Conservation (phyloP, 2,113 vertebrate genomes). For the Phaethon lepturus region DNA sequence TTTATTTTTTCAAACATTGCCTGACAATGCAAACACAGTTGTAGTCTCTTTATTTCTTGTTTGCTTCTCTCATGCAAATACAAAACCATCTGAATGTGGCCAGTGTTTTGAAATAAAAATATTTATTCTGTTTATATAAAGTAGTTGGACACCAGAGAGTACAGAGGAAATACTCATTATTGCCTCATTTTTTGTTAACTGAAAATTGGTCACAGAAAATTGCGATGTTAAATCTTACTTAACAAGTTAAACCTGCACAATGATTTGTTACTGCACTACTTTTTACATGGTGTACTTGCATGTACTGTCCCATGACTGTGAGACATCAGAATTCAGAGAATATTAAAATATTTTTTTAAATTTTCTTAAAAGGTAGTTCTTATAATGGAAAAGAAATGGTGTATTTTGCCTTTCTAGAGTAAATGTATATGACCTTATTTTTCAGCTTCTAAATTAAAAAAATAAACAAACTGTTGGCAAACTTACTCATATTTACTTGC, state of each 20-base stretch:
- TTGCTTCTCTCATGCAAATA: slow-evolving; percentile 36
- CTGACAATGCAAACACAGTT: slow-evolving; percentile 53
- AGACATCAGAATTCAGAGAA: background rate
- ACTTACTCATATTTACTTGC: background rate
- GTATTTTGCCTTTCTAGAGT: background rate
- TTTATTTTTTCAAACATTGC: slow-evolving; percentile 43
- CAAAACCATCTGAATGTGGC: background rate
- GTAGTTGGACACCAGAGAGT: background rate
- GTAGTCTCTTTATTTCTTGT: slow-evolving; percentile 53
- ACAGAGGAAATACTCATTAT: background rate
- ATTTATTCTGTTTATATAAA: background rate
- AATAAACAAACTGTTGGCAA: background rate
- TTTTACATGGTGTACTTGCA: background rate
- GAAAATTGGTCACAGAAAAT: background rate
- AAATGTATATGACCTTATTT: background rate
- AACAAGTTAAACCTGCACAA: background rate
- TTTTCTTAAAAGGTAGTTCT: background rate
- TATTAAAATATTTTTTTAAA: background rate
- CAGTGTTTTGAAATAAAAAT: background rate
- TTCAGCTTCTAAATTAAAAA: background rate
- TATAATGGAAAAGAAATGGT: background rate
- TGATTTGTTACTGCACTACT: background rate
- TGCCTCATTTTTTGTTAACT: background rate
- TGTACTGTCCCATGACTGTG: background rate
- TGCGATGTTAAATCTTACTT: background rate